A percentile compares a stretch with the other conserved stretches of the same genome.
These are phyloP conservation scores for Melinaea marsaeus DNA, from an alignment of 2,888 invertebrate genomes.

Conservation along the genomic window DNA sequence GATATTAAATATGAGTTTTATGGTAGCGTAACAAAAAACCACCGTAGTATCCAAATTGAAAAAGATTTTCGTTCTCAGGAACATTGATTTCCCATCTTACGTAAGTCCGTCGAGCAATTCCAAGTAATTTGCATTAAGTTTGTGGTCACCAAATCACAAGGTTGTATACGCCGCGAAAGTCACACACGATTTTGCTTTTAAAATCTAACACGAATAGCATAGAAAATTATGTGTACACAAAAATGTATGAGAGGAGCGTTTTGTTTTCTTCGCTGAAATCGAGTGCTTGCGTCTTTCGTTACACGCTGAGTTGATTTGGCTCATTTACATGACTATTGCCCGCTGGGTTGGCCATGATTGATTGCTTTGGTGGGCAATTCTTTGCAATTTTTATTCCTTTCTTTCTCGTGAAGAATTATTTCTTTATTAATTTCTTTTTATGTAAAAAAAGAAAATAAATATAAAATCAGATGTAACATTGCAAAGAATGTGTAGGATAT, in stretches of 20 bases:
- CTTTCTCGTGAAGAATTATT: not conserved
- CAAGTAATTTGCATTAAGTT: constrained; percentile 21
- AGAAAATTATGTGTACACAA: constrained; percentile 13
- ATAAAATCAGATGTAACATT: too few species aligned
- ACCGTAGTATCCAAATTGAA: not conserved
- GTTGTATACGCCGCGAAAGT: constrained; percentile 8
- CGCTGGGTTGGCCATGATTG: constrained; percentile 27
- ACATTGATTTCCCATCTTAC: constrained; percentile 11
- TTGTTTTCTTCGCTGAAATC: constrained; percentile 29
- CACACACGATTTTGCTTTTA: constrained; percentile 10
- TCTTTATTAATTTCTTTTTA: not conserved
- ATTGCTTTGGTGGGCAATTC: constrained; percentile 9
- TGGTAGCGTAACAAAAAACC: too few species aligned
- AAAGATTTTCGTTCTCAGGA: not conserved
- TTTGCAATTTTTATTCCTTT: constrained; percentile 1
- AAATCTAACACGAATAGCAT: constrained; percentile 2
- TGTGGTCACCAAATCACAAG: constrained; percentile 7
- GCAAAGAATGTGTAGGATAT: too few species aligned
- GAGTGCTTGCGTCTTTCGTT: constrained; percentile 33
- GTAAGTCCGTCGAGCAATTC: constrained; percentile 16
- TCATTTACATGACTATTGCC: constrained; percentile 31
- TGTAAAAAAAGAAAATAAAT: not conserved
- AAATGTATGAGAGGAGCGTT: constrained; percentile 14
- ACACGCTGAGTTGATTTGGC: constrained; percentile 30
- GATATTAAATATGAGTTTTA: too few species aligned